Evolutionary conservation across 2,888 invertebrate species (phyloP), one percentile per base, ranked within the genome.

Genomic region (Polydrusus tereticollis): DNA sequence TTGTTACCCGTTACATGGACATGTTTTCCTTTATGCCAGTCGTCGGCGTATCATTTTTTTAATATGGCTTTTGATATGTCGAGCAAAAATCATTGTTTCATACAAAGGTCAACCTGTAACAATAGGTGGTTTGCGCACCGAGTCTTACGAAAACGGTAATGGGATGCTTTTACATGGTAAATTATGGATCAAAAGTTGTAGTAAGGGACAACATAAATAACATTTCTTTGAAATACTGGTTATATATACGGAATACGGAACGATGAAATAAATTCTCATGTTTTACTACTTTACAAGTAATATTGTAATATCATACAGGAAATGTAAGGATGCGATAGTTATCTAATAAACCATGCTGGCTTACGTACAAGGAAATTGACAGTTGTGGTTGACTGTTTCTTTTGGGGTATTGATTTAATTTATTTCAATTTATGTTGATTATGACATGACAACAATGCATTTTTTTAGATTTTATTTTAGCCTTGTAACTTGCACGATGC

Each of bases 71-170:
- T 59, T 59, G 59, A 59, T 59, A 50, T 64, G 52, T 36, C n/a
- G 47, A 52, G 20, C 50, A 62, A 21, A 47, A 33, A 64, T 64
- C 52, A 62, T 47, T 47, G 43, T 47, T 29, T 23, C 62, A 45
- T 21, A 64, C 45, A 64, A 64, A 64, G 64, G 64, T 64, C 50
- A 52, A 52, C 52, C 21, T 50, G 20, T 47, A n/a, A 38, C 20
- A 20, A 62, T 60, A 60, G 26, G 10, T 16, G 29, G 52, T 55
- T 29, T 55, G 16, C 33, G 52, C 29, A 47, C 21, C 20, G 21
- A 0, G 20, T 20, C 21, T 1, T 7, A 45, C 26, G 3, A 26
- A 5, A n/a, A n/a, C n/a, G n/a, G n/a, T 26, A 5, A 7, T 26
- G 7, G 26, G 3, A 5, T 26, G 7, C 3, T 26, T 26, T 5